phyloP scores from a whole-genome alignment of 35 echinoderm and acorn worm genomes.

The Ophioderma brevispina region DNA sequence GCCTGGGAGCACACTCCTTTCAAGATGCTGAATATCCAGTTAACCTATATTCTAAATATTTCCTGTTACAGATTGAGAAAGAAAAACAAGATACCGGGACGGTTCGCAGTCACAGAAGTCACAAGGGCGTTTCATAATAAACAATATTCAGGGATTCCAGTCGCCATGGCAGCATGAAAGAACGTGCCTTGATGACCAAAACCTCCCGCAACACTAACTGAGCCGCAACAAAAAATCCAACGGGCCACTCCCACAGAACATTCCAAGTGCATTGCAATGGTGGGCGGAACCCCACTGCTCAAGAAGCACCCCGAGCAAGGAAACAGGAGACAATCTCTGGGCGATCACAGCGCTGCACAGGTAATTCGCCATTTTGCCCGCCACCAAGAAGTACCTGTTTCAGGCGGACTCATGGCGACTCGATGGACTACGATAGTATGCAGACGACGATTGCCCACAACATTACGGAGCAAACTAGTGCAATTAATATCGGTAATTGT shows the following conservation, averaged over 20 bases:
- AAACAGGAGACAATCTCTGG: neutral
- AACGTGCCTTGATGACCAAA: neutral
- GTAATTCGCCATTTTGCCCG: neutral
- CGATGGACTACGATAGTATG: neutral
- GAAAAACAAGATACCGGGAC: neutral
- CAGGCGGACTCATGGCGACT: neutral
- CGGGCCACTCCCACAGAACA: neutral
- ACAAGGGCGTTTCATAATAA: neutral
- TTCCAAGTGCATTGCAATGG: neutral
- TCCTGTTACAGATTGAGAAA: neutral
- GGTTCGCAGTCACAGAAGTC: constrained; percentile 3
- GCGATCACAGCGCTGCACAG: neutral
- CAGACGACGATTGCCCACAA: neutral
- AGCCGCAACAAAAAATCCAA: neutral
- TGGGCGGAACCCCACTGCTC: neutral
- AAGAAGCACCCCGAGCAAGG: neutral
- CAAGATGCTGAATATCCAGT: too few relatives aligned
- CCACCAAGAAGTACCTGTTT: neutral
- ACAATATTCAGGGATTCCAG: neutral
- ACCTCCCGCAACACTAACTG: neutral
- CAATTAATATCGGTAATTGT: neutral
- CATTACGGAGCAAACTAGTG: neutral
- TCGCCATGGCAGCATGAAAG: constrained; percentile 4
- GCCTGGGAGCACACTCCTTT: too few relatives aligned
- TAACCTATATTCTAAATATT: too few relatives aligned